Base-by-base conservation (phyloP, 2,888 invertebrate species). In the Epicampocera succincta region DNA sequence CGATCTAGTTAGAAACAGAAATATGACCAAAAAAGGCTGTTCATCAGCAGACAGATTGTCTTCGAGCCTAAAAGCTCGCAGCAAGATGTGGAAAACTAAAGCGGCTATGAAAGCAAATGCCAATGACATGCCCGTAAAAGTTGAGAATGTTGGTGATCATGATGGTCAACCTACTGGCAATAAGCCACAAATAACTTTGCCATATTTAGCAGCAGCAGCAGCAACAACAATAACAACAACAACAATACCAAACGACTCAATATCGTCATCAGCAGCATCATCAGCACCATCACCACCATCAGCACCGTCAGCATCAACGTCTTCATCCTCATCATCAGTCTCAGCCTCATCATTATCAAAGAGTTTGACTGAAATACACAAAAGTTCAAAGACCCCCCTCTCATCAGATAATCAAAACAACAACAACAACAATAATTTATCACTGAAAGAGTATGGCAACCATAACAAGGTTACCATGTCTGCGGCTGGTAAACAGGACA, bases 31-130 rank as follows among this genome's bases (percentile, higher is more conserved):
- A 66, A 72, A 56, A 52, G 65, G 13, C 54, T 17, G 42, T 12
- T 38, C 72, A 60, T 65, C 71, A 69, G 19, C 33, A 71, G 63
- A 68, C 65, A 48, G 56, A 58, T 65, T 71, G 65, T 60, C 68
- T 60, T 76, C 76, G 38, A 76, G 69, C 38, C 33, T 33, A 8
- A 54, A 46, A 17, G 44, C 63, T 33, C 44, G 48, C 29, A 17
- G 63, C 17, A 38, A 46, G 38, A 65, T 75, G 50, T 82, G 82
- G 83, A 79, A 83, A 42, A 79, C 83, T 15, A 79, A 79, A 65
- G 75, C 83, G 60, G 75, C 75, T n/a, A 83, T 79, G 79, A 83
- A 83, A 79, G 79, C 66, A 50, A 82, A 82, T 72, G 44, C 78
- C 72, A 76, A 69, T 73, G 79, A 76, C 48, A 63, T 79, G 73